A percentile compares a stretch with the other conserved stretches of the same genome.
These are phyloP conservation scores for Nemapogon koenigi DNA, from an alignment of 2,888 invertebrate species.

Conservation along the genomic window DNA sequence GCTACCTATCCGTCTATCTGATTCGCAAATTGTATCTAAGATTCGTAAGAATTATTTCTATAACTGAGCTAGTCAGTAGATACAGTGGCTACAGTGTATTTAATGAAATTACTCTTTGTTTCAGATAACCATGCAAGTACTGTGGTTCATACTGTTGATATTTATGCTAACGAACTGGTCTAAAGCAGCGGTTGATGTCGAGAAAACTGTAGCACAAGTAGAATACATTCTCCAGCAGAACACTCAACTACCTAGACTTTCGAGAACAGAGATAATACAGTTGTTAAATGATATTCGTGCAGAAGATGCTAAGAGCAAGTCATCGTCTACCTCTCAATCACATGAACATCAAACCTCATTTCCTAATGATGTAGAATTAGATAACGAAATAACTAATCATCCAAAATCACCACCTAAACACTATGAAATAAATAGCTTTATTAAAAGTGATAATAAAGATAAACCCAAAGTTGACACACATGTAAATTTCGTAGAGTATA, in stretches of 20 bases:
- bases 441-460: not conserved
- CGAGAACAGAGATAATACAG: constrained; percentile 70
- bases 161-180: constrained; percentile 23
- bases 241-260: constrained; percentile 67
- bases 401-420: constrained; percentile 18
- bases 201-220: constrained; percentile 72
- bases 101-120: constrained; percentile 29
- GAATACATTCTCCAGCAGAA: constrained; percentile 68
- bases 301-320: constrained; percentile 45
- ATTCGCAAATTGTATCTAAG: too few species aligned
- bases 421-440: not conserved
- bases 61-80: not conserved
- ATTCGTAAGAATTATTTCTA: too few species aligned
- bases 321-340: constrained; percentile 24
- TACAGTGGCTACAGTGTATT: not conserved
- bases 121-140: constrained; percentile 51
- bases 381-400: constrained; percentile 18
- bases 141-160: constrained; percentile 32
- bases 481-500: constrained; percentile 23
- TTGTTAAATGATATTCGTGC: constrained; percentile 70
- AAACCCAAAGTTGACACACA: not conserved
- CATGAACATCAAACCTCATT: constrained; percentile 18
- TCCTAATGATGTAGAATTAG: constrained; percentile 28
- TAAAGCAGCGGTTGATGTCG: constrained; percentile 48
- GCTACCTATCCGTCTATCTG: too few species aligned